These are phyloP conservation scores for Heliconius ethilla DNA, from an alignment of 2,888 invertebrate genomes.

Conservation along the genomic window DNA sequence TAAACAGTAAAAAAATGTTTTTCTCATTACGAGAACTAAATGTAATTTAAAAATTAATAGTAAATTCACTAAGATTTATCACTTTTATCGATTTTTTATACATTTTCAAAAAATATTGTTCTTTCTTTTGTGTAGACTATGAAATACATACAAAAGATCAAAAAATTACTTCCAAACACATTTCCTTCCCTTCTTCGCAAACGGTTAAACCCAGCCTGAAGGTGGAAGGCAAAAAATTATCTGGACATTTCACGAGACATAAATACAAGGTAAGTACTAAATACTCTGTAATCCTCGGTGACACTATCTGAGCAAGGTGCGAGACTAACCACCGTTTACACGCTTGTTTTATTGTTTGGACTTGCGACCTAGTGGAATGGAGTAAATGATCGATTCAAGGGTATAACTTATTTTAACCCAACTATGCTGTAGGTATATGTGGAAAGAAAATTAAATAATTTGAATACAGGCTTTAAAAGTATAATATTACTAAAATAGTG, in stretches of 20 bases:
- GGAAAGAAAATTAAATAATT: too few species aligned
- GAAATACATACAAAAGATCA: background rate
- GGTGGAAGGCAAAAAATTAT: slow-evolving; percentile 38
- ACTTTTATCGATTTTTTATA: too few species aligned
- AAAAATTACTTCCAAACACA: background rate
- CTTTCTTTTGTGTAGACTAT: background rate
- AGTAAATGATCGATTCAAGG: background rate
- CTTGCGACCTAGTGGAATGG: background rate
- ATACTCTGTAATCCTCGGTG: slow-evolving; percentile 33
- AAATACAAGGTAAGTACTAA: slow-evolving; percentile 34
- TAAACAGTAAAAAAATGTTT: too few species aligned
- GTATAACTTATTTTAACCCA: too few species aligned
- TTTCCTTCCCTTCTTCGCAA: background rate
- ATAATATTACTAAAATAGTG: too few species aligned
- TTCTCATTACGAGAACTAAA: too few species aligned
- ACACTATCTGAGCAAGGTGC: slow-evolving; percentile 34
- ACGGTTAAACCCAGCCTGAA: background rate
- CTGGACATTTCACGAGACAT: slow-evolving; percentile 24
- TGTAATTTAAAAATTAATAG: too few species aligned
- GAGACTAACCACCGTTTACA: slow-evolving; percentile 18
- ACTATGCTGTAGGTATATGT: too few species aligned
- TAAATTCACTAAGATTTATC: too few species aligned
- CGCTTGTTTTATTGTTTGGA: slow-evolving; percentile 6
- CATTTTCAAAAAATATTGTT: too few species aligned
- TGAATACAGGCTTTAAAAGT: too few species aligned